Base-by-base conservation (phyloP, 2,113 vertebrate genomes). In the Sisor rabdophorus region DNA sequence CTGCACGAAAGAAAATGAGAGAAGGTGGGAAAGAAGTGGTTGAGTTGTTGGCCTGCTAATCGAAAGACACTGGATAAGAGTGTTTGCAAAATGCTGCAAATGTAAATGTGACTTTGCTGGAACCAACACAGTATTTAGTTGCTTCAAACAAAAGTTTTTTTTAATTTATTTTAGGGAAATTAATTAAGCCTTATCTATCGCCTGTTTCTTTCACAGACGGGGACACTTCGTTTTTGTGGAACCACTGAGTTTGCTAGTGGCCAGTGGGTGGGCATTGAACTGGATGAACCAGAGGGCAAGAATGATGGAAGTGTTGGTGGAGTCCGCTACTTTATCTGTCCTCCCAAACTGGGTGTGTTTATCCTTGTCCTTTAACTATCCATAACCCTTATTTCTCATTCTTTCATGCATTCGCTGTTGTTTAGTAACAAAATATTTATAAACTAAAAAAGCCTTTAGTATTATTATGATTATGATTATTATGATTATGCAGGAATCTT, bases 231-330 rank as follows among this genome's bases (percentile, higher is more conserved):
- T 68, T 97, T 96, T 76, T 96, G 94, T 3, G 95, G 95, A 15
- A 95, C 95, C 1, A 97, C 95, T 0, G 95, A 96, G 88, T 96
- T 97, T 5, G 95, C 95, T 83, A 96, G 95, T 0, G 95, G 94
- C 17, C 95, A 96, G 91, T 97, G 95, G 95, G 93, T 95, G 0
- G 95, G 95, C 0, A 93, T 97, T 86, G 95, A 97, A 88, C 92
- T 97, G 53, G 95, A 96, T 1, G 93, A 95, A 68, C 92, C 95
- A 0, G 94, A 95, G 81, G 95, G 95, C 36, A 97, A 97, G 86
- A 96, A 97, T 0, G 94, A 97, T 0, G 95, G 95, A 70, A 95
- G 93, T 1, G 94, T 97, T 2, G 94, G 94, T 0, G 95, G 95
- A 0, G 92, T 96, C 54, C 95, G 93, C 64, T 96, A 96, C 85